A percentile compares a stretch with the other conserved stretches of the same genome.
phyloP scores from a whole-genome alignment of 2,888 invertebrate genomes.

The Hirudinaria manillensis region DNA sequence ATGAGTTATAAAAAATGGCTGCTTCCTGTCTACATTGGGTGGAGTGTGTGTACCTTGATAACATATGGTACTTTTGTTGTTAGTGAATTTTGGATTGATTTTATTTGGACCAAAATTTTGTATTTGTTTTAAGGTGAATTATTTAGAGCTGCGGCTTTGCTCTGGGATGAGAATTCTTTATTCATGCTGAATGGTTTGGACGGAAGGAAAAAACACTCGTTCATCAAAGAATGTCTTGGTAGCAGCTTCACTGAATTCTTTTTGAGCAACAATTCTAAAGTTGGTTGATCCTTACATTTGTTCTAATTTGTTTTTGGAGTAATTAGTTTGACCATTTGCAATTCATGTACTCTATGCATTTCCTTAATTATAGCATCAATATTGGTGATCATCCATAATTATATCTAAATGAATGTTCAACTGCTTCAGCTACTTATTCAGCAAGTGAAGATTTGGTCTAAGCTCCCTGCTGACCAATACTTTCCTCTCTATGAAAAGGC shows the following conservation, averaged over 20 bases:
- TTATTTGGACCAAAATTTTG: too few species aligned
- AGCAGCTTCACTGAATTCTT: conserved; percentile 32
- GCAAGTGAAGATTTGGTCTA: neutral
- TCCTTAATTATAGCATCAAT: too few species aligned
- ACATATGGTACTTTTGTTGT: too few species aligned
- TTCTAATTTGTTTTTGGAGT: neutral
- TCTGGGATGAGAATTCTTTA: conserved; percentile 44
- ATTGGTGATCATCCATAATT: too few species aligned
- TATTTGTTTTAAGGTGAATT: conserved; percentile 26
- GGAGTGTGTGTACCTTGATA: too few species aligned
- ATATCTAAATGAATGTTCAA: too few species aligned
- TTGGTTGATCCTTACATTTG: neutral
- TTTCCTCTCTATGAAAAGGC: conserved; percentile 16
- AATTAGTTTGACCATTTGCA: too few species aligned
- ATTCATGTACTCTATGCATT: too few species aligned
- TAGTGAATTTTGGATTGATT: too few species aligned
- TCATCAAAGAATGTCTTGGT: neutral
- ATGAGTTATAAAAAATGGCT: too few species aligned
- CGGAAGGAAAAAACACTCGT: conserved; percentile 42
- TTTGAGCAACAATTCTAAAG: neutral
- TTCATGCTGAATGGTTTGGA: conserved; percentile 48
- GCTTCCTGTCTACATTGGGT: too few species aligned
- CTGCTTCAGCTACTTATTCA: neutral
- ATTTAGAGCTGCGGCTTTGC: conserved; percentile 42
- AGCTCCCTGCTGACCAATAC: neutral